Evolutionary conservation across 2,888 invertebrate genomes (phyloP).

Genomic region (Macrosiphum euphorbiae): DNA sequence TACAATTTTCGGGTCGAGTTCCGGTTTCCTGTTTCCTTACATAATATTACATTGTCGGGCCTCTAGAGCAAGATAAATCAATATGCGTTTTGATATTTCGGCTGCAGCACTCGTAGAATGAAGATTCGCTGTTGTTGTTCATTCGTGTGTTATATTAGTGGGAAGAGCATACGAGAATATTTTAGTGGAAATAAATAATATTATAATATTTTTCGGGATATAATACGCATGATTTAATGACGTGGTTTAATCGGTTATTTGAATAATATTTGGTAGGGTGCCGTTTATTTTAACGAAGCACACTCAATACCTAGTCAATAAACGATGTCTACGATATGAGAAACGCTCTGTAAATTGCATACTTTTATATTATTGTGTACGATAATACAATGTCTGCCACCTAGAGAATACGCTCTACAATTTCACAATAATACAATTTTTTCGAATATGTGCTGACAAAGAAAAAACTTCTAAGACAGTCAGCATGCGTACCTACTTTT

Average conservation of each 20-base stretch:
- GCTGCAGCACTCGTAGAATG: neutral
- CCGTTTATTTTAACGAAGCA: neutral
- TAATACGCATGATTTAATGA: neutral
- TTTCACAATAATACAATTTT: neutral
- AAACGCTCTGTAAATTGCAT: neutral
- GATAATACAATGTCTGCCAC: neutral
- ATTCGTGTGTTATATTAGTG: neutral
- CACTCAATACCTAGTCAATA: neutral
- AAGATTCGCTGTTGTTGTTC: neutral
- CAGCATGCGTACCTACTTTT: too few relatives aligned
- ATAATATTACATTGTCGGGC: neutral
- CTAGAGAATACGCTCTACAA: neutral
- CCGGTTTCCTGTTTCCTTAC: constrained; percentile 24
- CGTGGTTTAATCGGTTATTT: neutral
- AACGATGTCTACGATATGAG: neutral
- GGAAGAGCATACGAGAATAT: neutral
- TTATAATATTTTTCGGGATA: neutral
- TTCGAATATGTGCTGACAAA: neutral
- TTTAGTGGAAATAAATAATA: neutral
- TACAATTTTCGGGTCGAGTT: neutral
- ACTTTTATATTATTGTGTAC: neutral
- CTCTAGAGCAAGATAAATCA: constrained; percentile 7
- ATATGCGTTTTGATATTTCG: neutral
- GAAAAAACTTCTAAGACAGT: neutral
- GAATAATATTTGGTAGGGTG: neutral